Conservation (phyloP, 2,113 vertebrate genomes). For the Herpetotheres cachinnans region DNA sequence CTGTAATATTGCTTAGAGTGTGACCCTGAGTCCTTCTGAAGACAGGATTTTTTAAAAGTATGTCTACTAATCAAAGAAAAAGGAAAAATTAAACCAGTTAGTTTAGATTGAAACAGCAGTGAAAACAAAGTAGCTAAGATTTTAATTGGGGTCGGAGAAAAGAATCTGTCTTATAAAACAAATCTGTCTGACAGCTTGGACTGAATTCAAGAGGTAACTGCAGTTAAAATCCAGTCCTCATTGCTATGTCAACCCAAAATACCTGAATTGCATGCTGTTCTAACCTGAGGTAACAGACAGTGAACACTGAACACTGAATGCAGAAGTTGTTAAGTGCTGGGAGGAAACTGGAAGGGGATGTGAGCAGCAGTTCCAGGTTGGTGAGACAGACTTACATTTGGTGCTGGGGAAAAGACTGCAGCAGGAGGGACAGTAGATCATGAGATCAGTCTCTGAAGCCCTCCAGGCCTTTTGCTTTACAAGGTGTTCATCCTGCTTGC, state of each 20-base stretch:
- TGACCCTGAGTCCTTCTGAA: not conserved
- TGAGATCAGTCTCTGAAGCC: not conserved
- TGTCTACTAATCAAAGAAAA: not conserved
- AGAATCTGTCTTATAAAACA: not conserved
- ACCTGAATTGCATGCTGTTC: not conserved
- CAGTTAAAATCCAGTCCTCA: not conserved
- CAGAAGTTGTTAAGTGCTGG: not conserved
- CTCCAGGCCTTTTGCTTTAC: not conserved
- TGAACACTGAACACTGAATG: not conserved
- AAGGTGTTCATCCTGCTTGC: not conserved
- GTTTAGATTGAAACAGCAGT: not conserved
- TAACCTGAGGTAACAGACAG: not conserved
- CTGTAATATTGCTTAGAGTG: not conserved
- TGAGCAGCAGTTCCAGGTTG: not conserved
- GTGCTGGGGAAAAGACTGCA: not conserved
- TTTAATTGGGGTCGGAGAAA: constrained; percentile 12
- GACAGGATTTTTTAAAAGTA: not conserved
- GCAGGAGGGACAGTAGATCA: not conserved
- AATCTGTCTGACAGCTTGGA: not conserved
- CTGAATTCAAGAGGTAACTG: not conserved
- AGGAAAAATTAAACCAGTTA: not conserved
- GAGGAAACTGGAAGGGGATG: not conserved
- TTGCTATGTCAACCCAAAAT: not conserved
- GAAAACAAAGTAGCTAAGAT: constrained; percentile 22
- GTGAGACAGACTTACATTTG: not conserved